Base-by-base conservation (phyloP, 37 sponge, comb jelly and placozoan genomes). In the Ephydatia muelleri region DNA sequence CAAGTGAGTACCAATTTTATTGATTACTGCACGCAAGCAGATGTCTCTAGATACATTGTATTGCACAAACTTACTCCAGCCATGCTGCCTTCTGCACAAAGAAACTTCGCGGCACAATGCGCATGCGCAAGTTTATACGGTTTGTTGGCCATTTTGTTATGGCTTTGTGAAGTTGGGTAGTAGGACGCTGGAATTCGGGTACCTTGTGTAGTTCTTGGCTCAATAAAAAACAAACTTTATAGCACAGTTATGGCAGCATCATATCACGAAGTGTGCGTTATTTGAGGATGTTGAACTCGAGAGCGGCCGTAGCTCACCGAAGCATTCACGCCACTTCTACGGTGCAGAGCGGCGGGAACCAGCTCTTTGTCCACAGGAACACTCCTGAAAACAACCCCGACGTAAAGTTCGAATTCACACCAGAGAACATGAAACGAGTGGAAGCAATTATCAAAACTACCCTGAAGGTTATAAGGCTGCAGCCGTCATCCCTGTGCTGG, bases 401-500 rank as follows among this genome's bases (percentile, higher is more conserved):
- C 77, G 92, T 88, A 38, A 95, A 93, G 5, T 98, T 96, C 67
- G 93, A 94, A 75, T 98, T 96, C 70, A 92, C 95, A 32, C 74
- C 85, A 49, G 93, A 94, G 77, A 96, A 90, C 75, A 27, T 87
- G 88, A 90, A 91, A 76, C 83, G 95, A 38, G 47, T 93, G 5
- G 91, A 94, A 31, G 72, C 67, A 3, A 96, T 98, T 14, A 49
- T 96, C 1, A 89, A 90, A 96, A 93, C 78, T 98, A 98, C 68
- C 99, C 99, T 23, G 93, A 90, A 38, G 99, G 93, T 47, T 95
- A 96, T 83, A 85, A 98, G 78, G 89, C 90, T 29, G 99, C 99
- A 38, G 93, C 95, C 13, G 89, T 97, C 22, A 96, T 98, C 30
- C 99, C 99, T 23, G 92, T 93, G 1, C 87, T 98, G 14, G 96